Base-by-base conservation (phyloP, 1,140 invertebrate species). In the Elymnias hypermnestra region DNA sequence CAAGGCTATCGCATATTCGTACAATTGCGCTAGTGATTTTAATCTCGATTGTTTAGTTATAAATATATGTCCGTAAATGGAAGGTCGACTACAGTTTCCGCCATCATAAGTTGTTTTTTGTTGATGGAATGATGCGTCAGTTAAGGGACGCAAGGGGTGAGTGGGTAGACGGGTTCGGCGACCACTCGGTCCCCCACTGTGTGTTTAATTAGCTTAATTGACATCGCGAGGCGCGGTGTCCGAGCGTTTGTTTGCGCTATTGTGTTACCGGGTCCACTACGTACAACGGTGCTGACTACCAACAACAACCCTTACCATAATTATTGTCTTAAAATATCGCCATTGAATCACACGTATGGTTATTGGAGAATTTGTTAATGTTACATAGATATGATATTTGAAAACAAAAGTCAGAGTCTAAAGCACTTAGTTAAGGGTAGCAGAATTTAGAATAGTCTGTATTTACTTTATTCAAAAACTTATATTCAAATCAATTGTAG, bases 121-220 rank as follows among this genome's bases (percentile, higher is more conserved):
- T 42, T 28, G 39, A 43, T 81, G 65, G 72, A 70, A 71, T 65
- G 67, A 72, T 67, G 71, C 67, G 67, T 72, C 72, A 67, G 72
- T 66, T 63, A 63, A 66, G 68, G 72, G 63, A 60, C 53, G 57
- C 43, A 41, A 62, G 69, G 63, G 50, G 62, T 56, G 66, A 33
- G 53, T 45, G 56, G 45, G 55, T 55, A 44, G 55, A 59, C 57
- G 60, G 46, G 43, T 56, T 49, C 45, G 55, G 54, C 57, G 65
- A 41, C 67, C 64, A 62, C 53, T 67, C 63, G 19, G 33, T 72
- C 70, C 72, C 72, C 70, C 66, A 43, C 58, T 71, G 57, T 77
- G 68, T 79, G 76, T 81, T 85, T 83, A 85, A 85, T 85, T 85
- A 85, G 74, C 78, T 72, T 85, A 85, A 85, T 85, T 85, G 81